Percentiles rank a stretch among this genome's conserved stretches.
phyloP scores from a whole-genome alignment of 2,888 invertebrate species.

The Athetis lepigone region DNA sequence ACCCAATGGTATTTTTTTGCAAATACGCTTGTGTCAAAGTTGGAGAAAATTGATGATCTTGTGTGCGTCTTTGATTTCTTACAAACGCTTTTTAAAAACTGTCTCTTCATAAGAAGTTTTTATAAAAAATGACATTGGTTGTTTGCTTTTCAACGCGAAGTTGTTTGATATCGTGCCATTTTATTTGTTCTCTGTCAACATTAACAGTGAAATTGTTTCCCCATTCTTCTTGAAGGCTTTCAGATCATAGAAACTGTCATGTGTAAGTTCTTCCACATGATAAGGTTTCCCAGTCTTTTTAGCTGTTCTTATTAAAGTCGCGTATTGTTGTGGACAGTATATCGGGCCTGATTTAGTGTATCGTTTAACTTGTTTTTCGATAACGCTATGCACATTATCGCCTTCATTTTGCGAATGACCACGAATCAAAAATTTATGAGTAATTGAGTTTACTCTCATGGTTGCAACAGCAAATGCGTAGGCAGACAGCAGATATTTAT shows the following conservation, averaged over 20 bases:
- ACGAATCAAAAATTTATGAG: no score
- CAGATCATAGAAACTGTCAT: no score
- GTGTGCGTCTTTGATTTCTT: slow-evolving; percentile 1
- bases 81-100: slow-evolving; percentile 3
- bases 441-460: slow-evolving; percentile 1
- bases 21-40: neutral
- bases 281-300: neutral
- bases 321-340: no score
- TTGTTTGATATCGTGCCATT: slow-evolving; percentile 3
- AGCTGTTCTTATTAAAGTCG: no score
- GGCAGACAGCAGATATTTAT: neutral
- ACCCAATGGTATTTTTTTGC: no score
- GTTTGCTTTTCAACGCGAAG: no score
- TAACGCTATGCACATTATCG: neutral
- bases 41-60: slow-evolving; percentile 3
- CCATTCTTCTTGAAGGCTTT: slow-evolving; percentile 2
- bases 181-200: neutral
- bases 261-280: no score
- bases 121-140: neutral
- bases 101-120: slow-evolving; percentile 1
- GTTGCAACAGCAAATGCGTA: slow-evolving; percentile 1
- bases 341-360: no score
- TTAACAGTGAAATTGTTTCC: neutral
- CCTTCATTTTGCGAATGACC: no score
- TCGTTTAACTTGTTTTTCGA: neutral